phyloP scores from a whole-genome alignment of 1,140 invertebrate species.

The Trichonephila clavata region DNA sequence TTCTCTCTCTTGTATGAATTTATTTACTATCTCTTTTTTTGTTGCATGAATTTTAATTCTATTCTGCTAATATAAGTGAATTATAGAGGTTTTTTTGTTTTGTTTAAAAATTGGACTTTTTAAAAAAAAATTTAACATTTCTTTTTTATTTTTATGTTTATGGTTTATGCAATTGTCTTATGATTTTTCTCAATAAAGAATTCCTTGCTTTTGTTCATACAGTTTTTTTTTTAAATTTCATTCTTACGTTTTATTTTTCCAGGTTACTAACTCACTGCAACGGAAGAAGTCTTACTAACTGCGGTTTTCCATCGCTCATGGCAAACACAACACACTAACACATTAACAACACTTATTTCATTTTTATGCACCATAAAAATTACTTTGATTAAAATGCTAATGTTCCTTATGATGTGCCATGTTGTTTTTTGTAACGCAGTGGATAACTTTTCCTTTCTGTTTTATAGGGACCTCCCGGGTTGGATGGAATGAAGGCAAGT shows the following conservation, averaged over 20 bases:
- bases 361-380: background rate
- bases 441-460: constrained; percentile 79
- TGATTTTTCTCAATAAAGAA: no score
- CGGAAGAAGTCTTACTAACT: constrained; percentile 12
- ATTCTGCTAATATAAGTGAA: no score
- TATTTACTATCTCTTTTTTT: no score
- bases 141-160: no score
- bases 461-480: constrained; percentile 86
- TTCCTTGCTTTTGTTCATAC: no score
- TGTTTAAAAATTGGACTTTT: no score
- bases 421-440: background rate
- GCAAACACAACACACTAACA: constrained; percentile 31
- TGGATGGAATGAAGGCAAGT: constrained; percentile 88
- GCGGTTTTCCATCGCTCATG: background rate
- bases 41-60: no score
- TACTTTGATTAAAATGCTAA: background rate
- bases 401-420: background rate
- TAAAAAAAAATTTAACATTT: no score
- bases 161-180: no score
- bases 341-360: background rate
- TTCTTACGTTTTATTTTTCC: background rate
- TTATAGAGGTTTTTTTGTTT: no score
- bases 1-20: no score
- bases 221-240: background rate
- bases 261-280: background rate